Evolutionary conservation across 2,888 invertebrate species (phyloP), one percentile per base, ranked within the genome.

Genomic region (Cepaea hortensis): DNA sequence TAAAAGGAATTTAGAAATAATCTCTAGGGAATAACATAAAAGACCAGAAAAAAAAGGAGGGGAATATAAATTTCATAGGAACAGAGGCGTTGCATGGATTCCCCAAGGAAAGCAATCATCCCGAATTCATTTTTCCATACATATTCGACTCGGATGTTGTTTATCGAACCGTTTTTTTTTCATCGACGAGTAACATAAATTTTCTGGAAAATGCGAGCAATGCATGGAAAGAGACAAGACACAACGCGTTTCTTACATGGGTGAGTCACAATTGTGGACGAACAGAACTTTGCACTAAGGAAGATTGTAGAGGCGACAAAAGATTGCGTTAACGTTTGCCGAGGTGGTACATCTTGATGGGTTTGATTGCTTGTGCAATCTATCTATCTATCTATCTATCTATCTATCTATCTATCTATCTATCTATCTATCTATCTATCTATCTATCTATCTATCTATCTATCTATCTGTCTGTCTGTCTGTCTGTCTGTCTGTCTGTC

Each of bases 391-490:
- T 35, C 0, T 35, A 35, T 35, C 35, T 35, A 35, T 35, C 73
- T 73, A 73, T 46, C 73, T 73, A 73, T 46, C 73, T 73, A 73
- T 46, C 73, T 73, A 73, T 46, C 73, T 73, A 46, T 46, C 73
- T 73, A 73, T 73, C 73, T 73, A 46, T 73, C 46, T 73, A 15
- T 73, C 46, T 46, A 15, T 73, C 46, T 46, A 48, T 73, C 46
- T 73, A 46, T 73, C 48, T 20, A 9, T 73, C 73, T 73, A 73
- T 73, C 73, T 73, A 46, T 73, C 73, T 73, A 73, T 73, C 73
- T 73, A 73, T 35, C 35, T 1, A 35, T 35, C 35, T 1, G n/a
- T n/a, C n/a, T n/a, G n/a, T n/a, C n/a, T n/a, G 1, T 35, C 35
- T 1, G 1, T 35, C 35, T 35, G 1, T 35, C 35, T 35, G 1